A percentile compares a stretch with the other conserved stretches of the same genome.
Conservation (phyloP, 64 coral and sea anemone species). For the Montipora efflorescens region DNA sequence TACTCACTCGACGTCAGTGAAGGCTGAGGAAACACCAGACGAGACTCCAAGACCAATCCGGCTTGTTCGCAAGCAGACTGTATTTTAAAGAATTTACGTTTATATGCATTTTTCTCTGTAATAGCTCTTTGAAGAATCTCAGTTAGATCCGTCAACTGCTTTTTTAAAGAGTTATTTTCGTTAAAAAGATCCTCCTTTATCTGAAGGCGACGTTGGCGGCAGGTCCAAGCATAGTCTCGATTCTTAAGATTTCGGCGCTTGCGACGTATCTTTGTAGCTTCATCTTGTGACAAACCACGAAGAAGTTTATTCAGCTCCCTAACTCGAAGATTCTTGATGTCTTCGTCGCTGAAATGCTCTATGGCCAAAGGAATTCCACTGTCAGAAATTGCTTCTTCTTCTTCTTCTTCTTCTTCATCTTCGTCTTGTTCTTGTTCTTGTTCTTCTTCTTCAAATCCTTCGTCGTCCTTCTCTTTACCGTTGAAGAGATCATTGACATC, state of each 20-base stretch:
- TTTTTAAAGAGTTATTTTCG: constrained; percentile 31
- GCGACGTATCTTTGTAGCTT: constrained; percentile 63
- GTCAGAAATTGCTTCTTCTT: not conserved
- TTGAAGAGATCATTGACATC: not conserved
- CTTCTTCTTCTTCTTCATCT: not conserved
- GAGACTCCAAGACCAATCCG: not conserved
- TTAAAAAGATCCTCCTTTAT: constrained; percentile 27
- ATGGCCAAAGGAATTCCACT: not conserved
- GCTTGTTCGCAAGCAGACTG: constrained; percentile 1
- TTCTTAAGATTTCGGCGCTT: constrained; percentile 70
- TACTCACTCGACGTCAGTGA: not conserved
- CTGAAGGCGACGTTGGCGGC: constrained; percentile 28
- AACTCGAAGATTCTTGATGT: constrained; percentile 62
- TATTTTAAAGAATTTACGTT: constrained; percentile 7
- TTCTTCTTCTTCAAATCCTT: not conserved
- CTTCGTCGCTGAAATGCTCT: constrained; percentile 38
- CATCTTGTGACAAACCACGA: constrained; percentile 40
- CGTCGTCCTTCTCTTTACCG: not conserved
- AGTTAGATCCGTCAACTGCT: constrained; percentile 20
- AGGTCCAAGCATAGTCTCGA: constrained; percentile 61
- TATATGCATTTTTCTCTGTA: constrained; percentile 59
- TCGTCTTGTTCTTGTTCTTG: too few species aligned
- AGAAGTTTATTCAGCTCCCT: constrained; percentile 59
- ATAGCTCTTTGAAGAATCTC: constrained; percentile 22
- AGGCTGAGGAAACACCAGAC: not conserved